Evolutionary conservation across 2,888 invertebrate genomes (phyloP), one percentile per base, ranked within the genome.

Genomic region (Timema podura): DNA sequence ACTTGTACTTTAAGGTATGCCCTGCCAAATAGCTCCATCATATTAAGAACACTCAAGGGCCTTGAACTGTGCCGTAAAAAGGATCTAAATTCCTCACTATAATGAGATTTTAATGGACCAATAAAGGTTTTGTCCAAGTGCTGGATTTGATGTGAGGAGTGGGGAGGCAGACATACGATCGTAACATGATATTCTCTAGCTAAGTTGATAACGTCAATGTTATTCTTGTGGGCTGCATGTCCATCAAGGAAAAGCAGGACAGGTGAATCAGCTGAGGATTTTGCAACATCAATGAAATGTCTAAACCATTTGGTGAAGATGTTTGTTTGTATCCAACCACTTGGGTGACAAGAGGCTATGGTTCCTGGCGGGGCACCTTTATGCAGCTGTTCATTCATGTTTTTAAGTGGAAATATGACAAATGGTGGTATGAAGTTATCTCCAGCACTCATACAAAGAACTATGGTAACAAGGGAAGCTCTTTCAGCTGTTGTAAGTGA

Each of bases 1-100:
- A 45, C 76, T 76, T 74, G 75, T 11, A 69, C 69, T 74, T 77
- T 77, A 57, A 76, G 48, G 72, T 77, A 79, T 45, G 74, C 75
- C 68, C 71, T 71, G 69, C 74, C 75, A 65, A 78, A 75, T 54
- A 76, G 70, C 54, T 75, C 73, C 8, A 67, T 72, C 47, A 77
- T 68, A 57, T 77, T 73, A 73, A 73, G 75, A 11, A 68, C 67
- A 15, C 67, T 67, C 48, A 67, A 48, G 49, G 6, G 51, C 16
- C 54, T 11, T 44, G 54, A 51, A n/a, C 65, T 48, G 10, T 51
- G 65, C 65, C 54, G 10, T 44, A 65, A 45, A 65, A 65, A 65
- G 5, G 65, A 15, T 16, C 54, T 51, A 9, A 70, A 6, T 47
- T 70, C 66, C 51, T 70, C 67, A 30, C 61, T 70, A 48, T 45